Percentiles rank a stretch among this genome's conserved stretches.
Conservation (phyloP, 2,888 invertebrate genomes). For the Drosophila melanosoma region DNA sequence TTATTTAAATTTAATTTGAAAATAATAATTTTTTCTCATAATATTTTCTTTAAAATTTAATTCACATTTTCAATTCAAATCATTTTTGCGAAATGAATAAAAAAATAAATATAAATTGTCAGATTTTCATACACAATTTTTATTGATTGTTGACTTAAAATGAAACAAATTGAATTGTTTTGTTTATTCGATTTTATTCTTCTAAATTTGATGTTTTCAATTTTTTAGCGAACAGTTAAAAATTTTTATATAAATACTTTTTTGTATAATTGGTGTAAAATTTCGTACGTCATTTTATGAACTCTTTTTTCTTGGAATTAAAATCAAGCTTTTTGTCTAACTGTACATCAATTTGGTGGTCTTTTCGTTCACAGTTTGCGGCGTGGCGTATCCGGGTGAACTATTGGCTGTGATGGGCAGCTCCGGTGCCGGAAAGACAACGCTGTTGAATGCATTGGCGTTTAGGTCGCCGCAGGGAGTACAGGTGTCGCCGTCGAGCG, state of each 20-base stretch:
- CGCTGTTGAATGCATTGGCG: constrained; percentile 94
- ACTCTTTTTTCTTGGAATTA: background rate
- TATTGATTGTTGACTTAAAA: background rate
- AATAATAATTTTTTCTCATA: background rate
- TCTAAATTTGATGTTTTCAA: background rate
- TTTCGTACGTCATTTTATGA: background rate
- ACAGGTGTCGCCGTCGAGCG: constrained; percentile 86
- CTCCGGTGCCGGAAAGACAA: constrained; percentile 97
- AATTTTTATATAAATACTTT: background rate
- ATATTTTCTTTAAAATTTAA: background rate
- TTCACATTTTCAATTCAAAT: background rate
- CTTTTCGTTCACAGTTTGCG: constrained; percentile 87
- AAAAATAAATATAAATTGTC: background rate
- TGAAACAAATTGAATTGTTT: background rate
- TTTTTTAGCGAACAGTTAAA: background rate
- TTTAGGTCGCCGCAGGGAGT: constrained; percentile 91
- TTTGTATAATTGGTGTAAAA: background rate
- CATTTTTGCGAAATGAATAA: background rate
- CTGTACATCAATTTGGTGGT: background rate
- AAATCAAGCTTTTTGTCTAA: background rate
- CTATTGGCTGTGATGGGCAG: constrained; percentile 95
- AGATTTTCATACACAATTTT: background rate
- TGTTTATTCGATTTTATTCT: background rate
- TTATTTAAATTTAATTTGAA: background rate
- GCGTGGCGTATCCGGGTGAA: constrained; percentile 94